Base-by-base conservation (phyloP, 2,888 invertebrate genomes). In the Himalopsyche japonica region DNA sequence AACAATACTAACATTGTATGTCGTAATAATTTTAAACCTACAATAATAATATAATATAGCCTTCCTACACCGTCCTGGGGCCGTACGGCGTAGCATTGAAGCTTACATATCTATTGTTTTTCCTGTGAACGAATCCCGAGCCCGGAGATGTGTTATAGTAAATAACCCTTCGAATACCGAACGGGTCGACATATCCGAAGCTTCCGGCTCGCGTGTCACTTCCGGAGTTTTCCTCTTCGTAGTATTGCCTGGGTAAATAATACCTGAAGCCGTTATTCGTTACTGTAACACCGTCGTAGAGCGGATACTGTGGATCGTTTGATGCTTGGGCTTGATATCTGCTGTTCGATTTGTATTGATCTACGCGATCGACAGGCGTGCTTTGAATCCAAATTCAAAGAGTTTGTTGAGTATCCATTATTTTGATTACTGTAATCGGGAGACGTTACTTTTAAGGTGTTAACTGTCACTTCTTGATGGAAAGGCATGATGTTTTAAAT, bases 141-240 rank as follows among this genome's bases (percentile, higher is more conserved):
- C 94, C 94, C 0, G 96, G 95, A 48, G 95, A 94, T 1, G 97
- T 94, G 89, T 96, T 97, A 89, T 97, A 97, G 90, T 97, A 97
- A 87, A 97, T 94, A 10, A 97, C 97, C 88, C 97, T 93, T 84
- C 97, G 92, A 87, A 97, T 97, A n/a, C 97, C 97, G 89, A 97
- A 97, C 0, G 97, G 97, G 91, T 97, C 97, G 79, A 97, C 94
- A 88, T 97, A 97, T 47, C 97, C 97, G 88, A 95, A 97, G 88
- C 97, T 97, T 18, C 97, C 97, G n/a, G 95, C 93, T 87, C 94
- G 93, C 79, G 92, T 90, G 84, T 94, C 93, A 5, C 92, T 92
- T 27, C 90, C 90, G 6, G 92, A 90, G 49, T 93, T 94, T 88
- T 96, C 95, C 90, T 96, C 96, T 90, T 97, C 97, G 89, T 97